phyloP scores from a whole-genome alignment of 1,140 invertebrate species.

The Zaprionus lachaisei region DNA sequence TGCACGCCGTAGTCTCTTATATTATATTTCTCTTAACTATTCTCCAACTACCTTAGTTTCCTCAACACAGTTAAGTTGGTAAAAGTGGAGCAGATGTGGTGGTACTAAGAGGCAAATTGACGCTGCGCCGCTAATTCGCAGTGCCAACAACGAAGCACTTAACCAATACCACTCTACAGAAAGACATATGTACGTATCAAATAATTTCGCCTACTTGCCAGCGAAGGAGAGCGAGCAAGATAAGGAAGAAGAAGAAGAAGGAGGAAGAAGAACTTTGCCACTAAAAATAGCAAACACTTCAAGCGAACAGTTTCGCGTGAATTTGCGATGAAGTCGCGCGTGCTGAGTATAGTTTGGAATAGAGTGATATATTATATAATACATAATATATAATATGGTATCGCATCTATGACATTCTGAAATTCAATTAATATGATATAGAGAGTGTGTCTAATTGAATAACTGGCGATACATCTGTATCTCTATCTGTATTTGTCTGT shows the following conservation, averaged over 20 bases:
- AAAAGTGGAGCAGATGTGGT: constrained; percentile 6
- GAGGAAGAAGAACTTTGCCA: background rate
- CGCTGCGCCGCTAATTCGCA: constrained; percentile 6
- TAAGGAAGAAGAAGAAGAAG: background rate
- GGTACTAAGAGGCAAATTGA: background rate
- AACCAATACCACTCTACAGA: background rate
- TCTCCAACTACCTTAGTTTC: background rate
- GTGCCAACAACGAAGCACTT: constrained; percentile 3
- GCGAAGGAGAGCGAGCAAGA: background rate
- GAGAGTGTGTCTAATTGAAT: constrained; percentile 63
- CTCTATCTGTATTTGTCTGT: constrained; percentile 10
- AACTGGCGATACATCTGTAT: constrained; percentile 41
- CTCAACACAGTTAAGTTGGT: background rate
- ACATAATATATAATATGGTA: background rate
- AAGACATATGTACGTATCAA: background rate
- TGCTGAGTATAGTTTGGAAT: background rate
- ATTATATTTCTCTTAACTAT: background rate
- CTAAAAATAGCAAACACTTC: constrained; percentile 1
- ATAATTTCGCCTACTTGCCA: background rate
- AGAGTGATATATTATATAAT: background rate
- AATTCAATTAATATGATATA: constrained; percentile 70
- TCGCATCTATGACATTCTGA: constrained; percentile 17
- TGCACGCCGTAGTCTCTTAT: background rate
- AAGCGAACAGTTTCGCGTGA: background rate
- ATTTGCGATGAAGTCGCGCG: background rate